A percentile compares a stretch with the other conserved stretches of the same genome.
Evolutionary conservation across 1,140 invertebrate genomes (phyloP).

Genomic region (Centruroides sculpturatus): DNA sequence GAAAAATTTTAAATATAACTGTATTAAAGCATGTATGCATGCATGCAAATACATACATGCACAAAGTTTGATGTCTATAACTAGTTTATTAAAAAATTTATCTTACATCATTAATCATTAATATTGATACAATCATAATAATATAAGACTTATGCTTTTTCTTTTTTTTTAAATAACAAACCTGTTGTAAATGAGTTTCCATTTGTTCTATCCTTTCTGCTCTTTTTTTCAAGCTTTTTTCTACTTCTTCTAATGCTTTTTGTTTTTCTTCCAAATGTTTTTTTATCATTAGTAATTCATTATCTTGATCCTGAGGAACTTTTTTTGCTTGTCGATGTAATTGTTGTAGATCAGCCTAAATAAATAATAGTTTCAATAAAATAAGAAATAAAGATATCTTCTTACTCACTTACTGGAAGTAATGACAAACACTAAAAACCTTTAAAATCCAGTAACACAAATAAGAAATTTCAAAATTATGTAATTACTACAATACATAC

Average conservation of each 20-base stretch:
- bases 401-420: too few relatives aligned
- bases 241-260: constrained; percentile 54
- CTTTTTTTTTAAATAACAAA: neutral
- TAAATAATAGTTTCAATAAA: neutral
- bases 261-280: constrained; percentile 41
- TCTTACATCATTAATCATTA: neutral
- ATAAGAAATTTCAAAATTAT: neutral
- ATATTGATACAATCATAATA: neutral
- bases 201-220: constrained; percentile 80
- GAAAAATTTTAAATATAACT: neutral
- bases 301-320: neutral
- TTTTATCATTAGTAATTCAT: constrained; percentile 31
- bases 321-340: constrained; percentile 6
- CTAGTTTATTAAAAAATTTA: neutral
- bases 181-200: constrained; percentile 34
- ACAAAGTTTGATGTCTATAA: neutral
- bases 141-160: neutral
- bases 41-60: neutral
- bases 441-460: too few relatives aligned
- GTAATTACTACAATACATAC: constrained; percentile 31
- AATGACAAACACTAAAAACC: too few relatives aligned
- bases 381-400: neutral
- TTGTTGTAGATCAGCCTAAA: constrained; percentile 3
- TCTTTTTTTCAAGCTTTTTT: constrained; percentile 65
- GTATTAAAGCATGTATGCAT: neutral